These are phyloP conservation scores for Thamnophis elegans DNA, from an alignment of 2,797 vertebrate genomes.

Conservation along the genomic window DNA sequence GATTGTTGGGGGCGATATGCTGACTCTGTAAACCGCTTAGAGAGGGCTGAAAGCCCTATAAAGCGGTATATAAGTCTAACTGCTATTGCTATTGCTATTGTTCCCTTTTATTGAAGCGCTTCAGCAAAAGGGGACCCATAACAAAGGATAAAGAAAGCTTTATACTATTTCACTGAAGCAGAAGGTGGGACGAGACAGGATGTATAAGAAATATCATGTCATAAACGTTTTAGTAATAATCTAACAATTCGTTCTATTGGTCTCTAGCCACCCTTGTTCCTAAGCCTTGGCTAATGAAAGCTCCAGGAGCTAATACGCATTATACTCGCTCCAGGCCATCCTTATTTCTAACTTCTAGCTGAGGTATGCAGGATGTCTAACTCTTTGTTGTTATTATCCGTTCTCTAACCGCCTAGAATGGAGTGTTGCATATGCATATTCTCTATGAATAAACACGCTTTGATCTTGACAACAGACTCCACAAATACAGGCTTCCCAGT, in stretches of 20 bases:
- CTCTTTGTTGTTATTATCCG: not conserved
- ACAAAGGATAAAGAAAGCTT: not conserved
- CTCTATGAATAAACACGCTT: not conserved
- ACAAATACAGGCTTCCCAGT: not conserved
- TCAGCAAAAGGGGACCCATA: not conserved
- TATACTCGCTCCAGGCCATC: not conserved
- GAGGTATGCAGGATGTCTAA: not conserved
- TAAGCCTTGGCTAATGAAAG: not conserved
- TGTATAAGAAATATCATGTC: not conserved
- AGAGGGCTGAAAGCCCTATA: too few relatives aligned
- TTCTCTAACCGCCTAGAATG: not conserved
- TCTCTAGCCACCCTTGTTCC: not conserved
- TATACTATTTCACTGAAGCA: not conserved
- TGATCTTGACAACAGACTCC: not conserved
- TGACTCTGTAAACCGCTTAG: too few relatives aligned
- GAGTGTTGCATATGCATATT: not conserved
- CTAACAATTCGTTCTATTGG: not conserved
- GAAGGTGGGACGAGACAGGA: not conserved
- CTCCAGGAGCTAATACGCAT: not conserved
- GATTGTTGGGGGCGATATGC: too few relatives aligned
- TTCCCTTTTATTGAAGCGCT: not conserved
- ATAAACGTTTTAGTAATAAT: not conserved
- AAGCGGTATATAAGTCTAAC: too few relatives aligned
- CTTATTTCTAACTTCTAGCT: not conserved
- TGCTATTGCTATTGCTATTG: too few relatives aligned